Evolutionary conservation across 2,888 invertebrate genomes (phyloP).

Genomic region (Mythimna vitellina): DNA sequence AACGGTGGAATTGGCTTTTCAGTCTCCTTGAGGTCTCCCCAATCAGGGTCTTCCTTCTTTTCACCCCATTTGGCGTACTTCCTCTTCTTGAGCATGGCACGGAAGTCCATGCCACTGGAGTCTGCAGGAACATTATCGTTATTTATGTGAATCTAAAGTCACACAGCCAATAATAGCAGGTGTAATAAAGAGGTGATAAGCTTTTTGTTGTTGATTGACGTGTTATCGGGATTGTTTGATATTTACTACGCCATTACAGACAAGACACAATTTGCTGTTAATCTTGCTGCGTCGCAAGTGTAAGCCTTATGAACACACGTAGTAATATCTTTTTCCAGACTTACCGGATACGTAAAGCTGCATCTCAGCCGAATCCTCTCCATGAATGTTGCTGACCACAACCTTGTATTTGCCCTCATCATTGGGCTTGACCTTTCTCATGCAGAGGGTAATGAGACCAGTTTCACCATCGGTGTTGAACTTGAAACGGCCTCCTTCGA

Average conservation of each 20-base stretch:
- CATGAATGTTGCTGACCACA: constrained; percentile 97
- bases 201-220: background rate
- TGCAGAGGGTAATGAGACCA: constrained; percentile 97
- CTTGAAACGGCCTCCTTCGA: constrained; percentile 98
- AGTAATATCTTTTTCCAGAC: constrained; percentile 37
- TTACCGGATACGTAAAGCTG: constrained; percentile 98
- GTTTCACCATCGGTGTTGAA: constrained; percentile 98
- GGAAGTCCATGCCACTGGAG: constrained; percentile 99
- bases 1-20: constrained; percentile 96
- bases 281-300: background rate
- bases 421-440: constrained; percentile 98
- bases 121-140: constrained; percentile 88
- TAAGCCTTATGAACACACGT: background rate
- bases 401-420: constrained; percentile 99
- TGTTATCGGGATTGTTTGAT: background rate
- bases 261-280: background rate
- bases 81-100: constrained; percentile 99
- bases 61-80: constrained; percentile 98
- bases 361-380: constrained; percentile 98
- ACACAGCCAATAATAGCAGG: background rate
- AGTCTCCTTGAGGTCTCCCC: constrained; percentile 97
- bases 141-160: background rate
- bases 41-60: constrained; percentile 97
- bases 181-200: background rate
- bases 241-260: background rate